Percentiles rank a stretch among this genome's conserved stretches.
Evolutionary conservation across 1,140 invertebrate species (phyloP).

Genomic region (Pogonognathellus flavescens): DNA sequence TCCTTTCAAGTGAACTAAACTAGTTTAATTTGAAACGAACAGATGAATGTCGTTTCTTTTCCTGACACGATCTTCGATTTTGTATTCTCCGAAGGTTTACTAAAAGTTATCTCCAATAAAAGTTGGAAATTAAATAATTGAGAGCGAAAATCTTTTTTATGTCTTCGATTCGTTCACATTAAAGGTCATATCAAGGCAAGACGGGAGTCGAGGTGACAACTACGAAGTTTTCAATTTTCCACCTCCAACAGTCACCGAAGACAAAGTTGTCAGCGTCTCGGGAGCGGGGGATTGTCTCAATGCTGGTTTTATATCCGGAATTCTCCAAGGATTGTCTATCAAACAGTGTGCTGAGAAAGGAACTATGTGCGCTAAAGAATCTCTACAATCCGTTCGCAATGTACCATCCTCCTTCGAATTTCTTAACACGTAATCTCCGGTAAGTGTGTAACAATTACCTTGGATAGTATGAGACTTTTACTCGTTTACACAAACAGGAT

Average conservation of each 20-base stretch:
- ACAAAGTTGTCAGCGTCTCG: constrained; percentile 72
- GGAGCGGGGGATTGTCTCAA: constrained; percentile 73
- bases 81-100: background rate
- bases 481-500: too few relatives aligned
- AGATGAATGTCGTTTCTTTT: constrained; percentile 18
- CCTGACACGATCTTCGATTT: background rate
- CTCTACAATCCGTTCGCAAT: constrained; percentile 71
- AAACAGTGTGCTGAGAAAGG: constrained; percentile 71
- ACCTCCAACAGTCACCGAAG: constrained; percentile 64
- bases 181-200: constrained; percentile 16
- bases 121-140: constrained; percentile 47
- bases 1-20: background rate
- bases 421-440: background rate
- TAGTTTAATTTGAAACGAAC: constrained; percentile 13
- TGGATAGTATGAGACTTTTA: too few relatives aligned
- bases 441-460: too few relatives aligned
- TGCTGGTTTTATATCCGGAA: constrained; percentile 64
- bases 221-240: constrained; percentile 54
- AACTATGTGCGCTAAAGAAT: constrained; percentile 72
- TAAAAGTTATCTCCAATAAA: constrained; percentile 21
- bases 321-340: constrained; percentile 71
- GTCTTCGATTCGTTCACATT: background rate
- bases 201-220: background rate
- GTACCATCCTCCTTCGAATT: constrained; percentile 69
- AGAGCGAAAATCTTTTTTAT: constrained; percentile 31